Conservation (phyloP, 2,888 invertebrate species). For the Athripsodes cinereus region DNA sequence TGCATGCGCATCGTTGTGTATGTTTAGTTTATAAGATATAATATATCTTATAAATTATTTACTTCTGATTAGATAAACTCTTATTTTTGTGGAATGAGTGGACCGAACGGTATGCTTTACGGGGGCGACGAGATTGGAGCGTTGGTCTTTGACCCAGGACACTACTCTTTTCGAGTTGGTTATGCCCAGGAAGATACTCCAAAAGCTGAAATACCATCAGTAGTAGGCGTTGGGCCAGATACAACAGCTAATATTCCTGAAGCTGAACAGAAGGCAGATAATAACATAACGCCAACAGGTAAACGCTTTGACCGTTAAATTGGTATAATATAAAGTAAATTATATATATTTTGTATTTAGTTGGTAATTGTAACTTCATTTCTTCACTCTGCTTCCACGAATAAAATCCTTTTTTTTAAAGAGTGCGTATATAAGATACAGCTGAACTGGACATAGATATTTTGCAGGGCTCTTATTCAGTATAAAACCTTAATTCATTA, state of each 20-base stretch:
- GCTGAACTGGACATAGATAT: too few species aligned
- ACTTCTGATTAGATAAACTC: neutral
- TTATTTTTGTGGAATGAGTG: slow-evolving; percentile 14
- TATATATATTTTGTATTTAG: too few species aligned
- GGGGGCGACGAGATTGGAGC: slow-evolving; percentile 99
- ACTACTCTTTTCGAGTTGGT: slow-evolving; percentile 82
- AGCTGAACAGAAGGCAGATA: slow-evolving; percentile 70
- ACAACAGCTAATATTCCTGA: slow-evolving; percentile 59
- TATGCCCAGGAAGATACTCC: slow-evolving; percentile 99
- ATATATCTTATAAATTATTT: neutral
- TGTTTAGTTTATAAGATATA: too few species aligned
- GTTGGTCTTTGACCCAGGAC: slow-evolving; percentile 94
- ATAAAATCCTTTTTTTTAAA: too few species aligned
- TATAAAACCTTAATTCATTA: neutral
- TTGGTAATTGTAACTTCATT: too few species aligned
- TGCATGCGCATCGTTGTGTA: too few species aligned
- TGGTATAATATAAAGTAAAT: too few species aligned
- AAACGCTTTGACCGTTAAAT: too few species aligned
- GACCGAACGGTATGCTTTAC: slow-evolving; percentile 64
- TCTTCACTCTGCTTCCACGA: too few species aligned
- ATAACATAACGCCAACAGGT: slow-evolving; percentile 58
- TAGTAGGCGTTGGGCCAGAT: slow-evolving; percentile 78
- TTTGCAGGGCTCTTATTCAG: too few species aligned
- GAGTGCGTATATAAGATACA: too few species aligned
- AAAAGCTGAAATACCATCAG: slow-evolving; percentile 94